Percentiles rank a stretch among this genome's conserved stretches.
These are phyloP conservation scores for Enteromius thamalakanensis DNA, from an alignment of 2,797 vertebrate species.

Conservation along the genomic window DNA sequence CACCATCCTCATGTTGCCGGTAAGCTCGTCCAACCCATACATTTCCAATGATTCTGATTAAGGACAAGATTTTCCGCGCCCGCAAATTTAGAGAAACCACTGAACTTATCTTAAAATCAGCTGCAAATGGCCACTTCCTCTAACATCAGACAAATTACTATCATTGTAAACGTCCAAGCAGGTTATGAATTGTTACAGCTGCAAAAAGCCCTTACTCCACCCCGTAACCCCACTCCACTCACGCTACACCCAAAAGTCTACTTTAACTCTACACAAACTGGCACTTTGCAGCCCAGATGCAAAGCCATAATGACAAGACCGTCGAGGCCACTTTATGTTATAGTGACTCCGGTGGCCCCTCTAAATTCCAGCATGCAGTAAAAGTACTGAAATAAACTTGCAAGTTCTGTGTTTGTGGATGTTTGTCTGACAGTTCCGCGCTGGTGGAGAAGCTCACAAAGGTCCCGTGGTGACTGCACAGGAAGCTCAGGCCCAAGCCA, in stretches of 20 bases:
- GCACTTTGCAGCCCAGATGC: constrained; percentile 27
- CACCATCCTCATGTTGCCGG: constrained; percentile 96
- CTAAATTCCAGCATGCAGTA: constrained; percentile 35
- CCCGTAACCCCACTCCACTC: constrained; percentile 35
- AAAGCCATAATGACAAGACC: constrained; percentile 39
- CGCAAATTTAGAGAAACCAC: neutral
- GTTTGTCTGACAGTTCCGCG: constrained; percentile 85
- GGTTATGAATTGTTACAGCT: constrained; percentile 69
- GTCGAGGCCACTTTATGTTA: constrained; percentile 5
- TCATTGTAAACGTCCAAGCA: constrained; percentile 73
- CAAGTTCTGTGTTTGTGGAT: constrained; percentile 17
- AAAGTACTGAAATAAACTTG: constrained; percentile 39
- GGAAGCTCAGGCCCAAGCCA: constrained; percentile 97
- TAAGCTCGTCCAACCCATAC: constrained; percentile 71
- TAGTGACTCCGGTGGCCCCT: neutral
- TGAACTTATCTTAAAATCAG: constrained; percentile 64
- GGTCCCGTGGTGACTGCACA: constrained; percentile 92
- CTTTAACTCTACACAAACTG: constrained; percentile 26
- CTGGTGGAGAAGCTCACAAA: constrained; percentile 91
- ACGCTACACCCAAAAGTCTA: constrained; percentile 6
- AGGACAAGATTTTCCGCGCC: neutral
- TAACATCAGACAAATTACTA: constrained; percentile 65
- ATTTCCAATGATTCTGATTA: constrained; percentile 38
- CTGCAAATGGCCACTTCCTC: constrained; percentile 39
- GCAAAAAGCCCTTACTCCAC: constrained; percentile 61